Percentiles rank a stretch among this genome's conserved stretches.
These are phyloP conservation scores for Diogma glabrata DNA, from an alignment of 2,888 invertebrate genomes.

Conservation along the genomic window DNA sequence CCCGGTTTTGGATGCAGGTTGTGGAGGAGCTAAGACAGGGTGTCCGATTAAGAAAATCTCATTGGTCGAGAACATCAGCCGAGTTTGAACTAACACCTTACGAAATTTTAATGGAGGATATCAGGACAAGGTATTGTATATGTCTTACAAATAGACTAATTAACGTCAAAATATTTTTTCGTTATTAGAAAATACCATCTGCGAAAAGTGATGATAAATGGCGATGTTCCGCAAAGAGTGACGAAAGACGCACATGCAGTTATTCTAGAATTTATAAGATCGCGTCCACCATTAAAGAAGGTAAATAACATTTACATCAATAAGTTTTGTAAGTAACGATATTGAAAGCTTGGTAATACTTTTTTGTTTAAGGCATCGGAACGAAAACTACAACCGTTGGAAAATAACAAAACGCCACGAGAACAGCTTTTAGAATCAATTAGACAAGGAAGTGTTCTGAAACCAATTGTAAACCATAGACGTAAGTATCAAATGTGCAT, in stretches of 20 bases:
- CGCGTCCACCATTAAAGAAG: constrained; percentile 86
- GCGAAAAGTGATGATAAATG: constrained; percentile 74
- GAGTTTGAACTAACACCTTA: constrained; percentile 93
- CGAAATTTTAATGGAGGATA: constrained; percentile 94
- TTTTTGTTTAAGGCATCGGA: constrained; percentile 56
- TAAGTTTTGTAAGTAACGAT: too few species aligned
- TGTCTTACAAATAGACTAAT: too few species aligned
- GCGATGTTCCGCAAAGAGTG: constrained; percentile 67
- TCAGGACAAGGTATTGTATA: constrained; percentile 66
- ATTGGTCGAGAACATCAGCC: constrained; percentile 63
- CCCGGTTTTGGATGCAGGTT: constrained; percentile 91
- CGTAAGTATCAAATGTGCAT: constrained; percentile 36
- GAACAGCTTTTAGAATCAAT: constrained; percentile 82
- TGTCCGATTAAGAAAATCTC: constrained; percentile 84
- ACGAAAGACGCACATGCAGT: constrained; percentile 92
- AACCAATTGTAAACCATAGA: constrained; percentile 46
- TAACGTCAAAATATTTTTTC: too few species aligned
- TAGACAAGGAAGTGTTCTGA: constrained; percentile 58
- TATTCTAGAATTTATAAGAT: constrained; percentile 93
- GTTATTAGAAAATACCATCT: constrained; percentile 61
- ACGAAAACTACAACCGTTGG: constrained; percentile 65
- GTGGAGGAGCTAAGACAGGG: constrained; percentile 85
- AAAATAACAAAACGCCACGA: constrained; percentile 61
- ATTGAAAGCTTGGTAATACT: background rate
- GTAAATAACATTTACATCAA: constrained; percentile 46